Evolutionary conservation across 2,888 invertebrate genomes (phyloP).

Genomic region (Bugula neritina): DNA sequence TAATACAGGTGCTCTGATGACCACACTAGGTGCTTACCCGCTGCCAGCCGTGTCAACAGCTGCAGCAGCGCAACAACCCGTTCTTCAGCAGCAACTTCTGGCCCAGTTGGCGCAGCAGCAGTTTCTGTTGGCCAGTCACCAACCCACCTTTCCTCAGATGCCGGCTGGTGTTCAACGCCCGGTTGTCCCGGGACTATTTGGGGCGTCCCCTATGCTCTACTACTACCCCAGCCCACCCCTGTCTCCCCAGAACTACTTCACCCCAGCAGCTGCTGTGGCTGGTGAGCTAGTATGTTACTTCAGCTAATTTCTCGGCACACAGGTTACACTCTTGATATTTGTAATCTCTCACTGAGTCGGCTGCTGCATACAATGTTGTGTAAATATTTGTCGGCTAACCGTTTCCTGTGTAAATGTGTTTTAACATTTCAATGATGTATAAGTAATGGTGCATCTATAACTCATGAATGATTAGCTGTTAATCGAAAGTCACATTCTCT

Average conservation of each 20-base stretch:
- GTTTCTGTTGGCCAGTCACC: conserved; percentile 23
- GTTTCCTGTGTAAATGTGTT: too few relatives aligned
- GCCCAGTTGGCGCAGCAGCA: conserved; percentile 12
- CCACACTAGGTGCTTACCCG: neutral
- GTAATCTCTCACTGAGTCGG: too few relatives aligned
- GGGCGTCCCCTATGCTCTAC: conserved; percentile 62
- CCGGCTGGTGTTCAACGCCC: conserved; percentile 33
- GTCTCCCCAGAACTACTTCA: conserved; percentile 76
- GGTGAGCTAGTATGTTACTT: neutral
- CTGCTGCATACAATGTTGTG: too few relatives aligned
- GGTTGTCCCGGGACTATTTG: conserved; percentile 35
- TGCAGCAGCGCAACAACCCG: conserved; percentile 21
- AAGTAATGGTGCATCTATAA: too few relatives aligned
- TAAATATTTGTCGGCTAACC: too few relatives aligned
- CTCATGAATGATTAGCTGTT: too few relatives aligned
- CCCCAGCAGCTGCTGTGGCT: conserved; percentile 34
- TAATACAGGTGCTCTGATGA: conserved; percentile 3
- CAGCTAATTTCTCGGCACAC: neutral
- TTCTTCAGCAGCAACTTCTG: conserved; percentile 24
- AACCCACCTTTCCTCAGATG: conserved; percentile 32
- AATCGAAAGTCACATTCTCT: too few relatives aligned
- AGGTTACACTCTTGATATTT: too few relatives aligned
- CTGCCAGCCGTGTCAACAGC: conserved; percentile 16
- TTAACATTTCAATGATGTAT: too few relatives aligned
- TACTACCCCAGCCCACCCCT: conserved; percentile 94